phyloP scores from a whole-genome alignment of 2,113 vertebrate genomes.

The Ptyas mucosa region DNA sequence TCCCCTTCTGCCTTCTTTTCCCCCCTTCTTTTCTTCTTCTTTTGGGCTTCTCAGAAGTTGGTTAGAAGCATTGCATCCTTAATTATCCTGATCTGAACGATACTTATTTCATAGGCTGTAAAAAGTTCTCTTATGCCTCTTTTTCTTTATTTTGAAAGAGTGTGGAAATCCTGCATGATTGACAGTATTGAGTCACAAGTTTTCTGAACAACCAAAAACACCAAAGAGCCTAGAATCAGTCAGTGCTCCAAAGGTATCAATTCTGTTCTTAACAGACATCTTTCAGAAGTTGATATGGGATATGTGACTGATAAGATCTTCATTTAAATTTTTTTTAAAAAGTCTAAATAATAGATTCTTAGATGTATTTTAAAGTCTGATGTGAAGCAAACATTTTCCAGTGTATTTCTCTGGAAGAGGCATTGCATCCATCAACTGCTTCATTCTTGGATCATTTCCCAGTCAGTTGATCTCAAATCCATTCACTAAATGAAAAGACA shows the following conservation, averaged over 20 bases:
- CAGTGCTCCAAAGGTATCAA: conserved; percentile 21
- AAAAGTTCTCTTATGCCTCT: neutral
- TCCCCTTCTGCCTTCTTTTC: neutral
- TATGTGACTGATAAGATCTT: neutral
- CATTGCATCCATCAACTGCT: neutral
- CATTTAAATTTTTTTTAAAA: neutral
- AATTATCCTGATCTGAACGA: neutral
- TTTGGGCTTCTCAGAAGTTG: neutral
- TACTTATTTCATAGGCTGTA: fast-evolving
- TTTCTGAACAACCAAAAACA: conserved; percentile 34
- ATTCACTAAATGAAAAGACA: neutral
- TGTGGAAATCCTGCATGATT: neutral
- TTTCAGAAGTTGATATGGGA: conserved; percentile 13
- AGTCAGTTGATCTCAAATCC: neutral
- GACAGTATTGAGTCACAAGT: conserved; percentile 40
- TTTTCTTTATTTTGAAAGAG: neutral
- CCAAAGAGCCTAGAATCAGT: conserved; percentile 36
- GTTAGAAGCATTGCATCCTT: neutral
- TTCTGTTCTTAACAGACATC: conserved; percentile 19
- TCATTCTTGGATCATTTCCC: conserved; percentile 17
- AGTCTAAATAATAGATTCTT: conserved; percentile 1
- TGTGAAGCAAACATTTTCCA: neutral
- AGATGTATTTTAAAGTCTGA: conserved; percentile 1
- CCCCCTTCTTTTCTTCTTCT: neutral
- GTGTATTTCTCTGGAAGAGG: neutral